A percentile compares a stretch with the other conserved stretches of the same genome.
Evolutionary conservation across 1,140 invertebrate genomes (phyloP).

Genomic region (Tetraneura akinire): DNA sequence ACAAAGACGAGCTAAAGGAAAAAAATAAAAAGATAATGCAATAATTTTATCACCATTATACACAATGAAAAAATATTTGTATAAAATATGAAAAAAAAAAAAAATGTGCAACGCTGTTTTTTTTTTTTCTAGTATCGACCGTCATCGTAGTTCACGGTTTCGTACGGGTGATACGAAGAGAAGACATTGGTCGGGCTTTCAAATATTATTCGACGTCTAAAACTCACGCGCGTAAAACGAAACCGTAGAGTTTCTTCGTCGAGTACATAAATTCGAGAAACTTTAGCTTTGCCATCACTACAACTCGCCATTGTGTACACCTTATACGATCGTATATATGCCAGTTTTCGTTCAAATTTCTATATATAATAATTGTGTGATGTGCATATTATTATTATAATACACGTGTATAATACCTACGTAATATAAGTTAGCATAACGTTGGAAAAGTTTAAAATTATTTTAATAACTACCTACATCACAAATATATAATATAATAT

Average conservation of each 20-base stretch:
- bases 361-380: not conserved
- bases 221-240: not conserved
- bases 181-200: not conserved
- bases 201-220: not conserved
- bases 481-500: too few relatives aligned
- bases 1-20: too few relatives aligned
- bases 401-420: too few relatives aligned
- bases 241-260: not conserved
- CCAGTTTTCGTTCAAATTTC: not conserved
- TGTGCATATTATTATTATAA: not conserved
- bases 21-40: constrained; percentile 8
- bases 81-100: not conserved
- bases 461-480: not conserved
- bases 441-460: not conserved
- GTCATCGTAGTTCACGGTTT: not conserved
- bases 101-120: not conserved
- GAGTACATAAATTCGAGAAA: not conserved
- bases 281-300: not conserved
- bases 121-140: not conserved
- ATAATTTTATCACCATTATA: not conserved
- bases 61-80: not conserved
- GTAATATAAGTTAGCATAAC: not conserved
- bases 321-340: too few relatives aligned
- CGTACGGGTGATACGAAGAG: not conserved
- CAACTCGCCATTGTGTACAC: not conserved